Evolutionary conservation across 2,797 vertebrate genomes (phyloP), one percentile per base, ranked within the genome.

Genomic region (Spinus pinus): DNA sequence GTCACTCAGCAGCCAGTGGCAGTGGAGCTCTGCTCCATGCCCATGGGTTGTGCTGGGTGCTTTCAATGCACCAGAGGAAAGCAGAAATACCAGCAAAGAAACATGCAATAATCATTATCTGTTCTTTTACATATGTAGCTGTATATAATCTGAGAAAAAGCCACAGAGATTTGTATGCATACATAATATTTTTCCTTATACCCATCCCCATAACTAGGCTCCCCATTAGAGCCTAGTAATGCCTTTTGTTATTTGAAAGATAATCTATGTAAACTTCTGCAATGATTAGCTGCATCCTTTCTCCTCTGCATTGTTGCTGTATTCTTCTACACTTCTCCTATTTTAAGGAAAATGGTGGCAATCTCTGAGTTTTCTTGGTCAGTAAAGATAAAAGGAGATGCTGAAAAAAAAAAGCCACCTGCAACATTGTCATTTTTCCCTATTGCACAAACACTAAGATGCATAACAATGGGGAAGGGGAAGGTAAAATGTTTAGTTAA

Each of bases 231-330:
- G 16, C n/a, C 10, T 50, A 49, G 18, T 49, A 57, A 72, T 66
- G n/a, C 19, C 53, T 71, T 90, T 78, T 70, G n/a, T 82, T 77
- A 62, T 85, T 89, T 86, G 31, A 70, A 87, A 83, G 28, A 41
- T 66, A 85, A 87, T 87, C 23, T 39, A 2, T 27, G 37, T 83
- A 85, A 89, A 7, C n/a, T 89, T 85, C 56, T 79, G 35, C 58
- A 67, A 14, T 57, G 46, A 54, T 78, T 80, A 74, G 77, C n/a
- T 28, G 1, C 47, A 21, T 61, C 24, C 15, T 88, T 86, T 94
- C 41, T 71, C 10, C 49, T 86, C 58, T 84, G 35, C 19, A 27
- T 20, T 89, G 41, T 20, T 79, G 12, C 31, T 79, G 12, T 33
- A 37, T 53, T 64, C 27, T 70, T 74, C 30, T 82, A 50, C 33